These are phyloP conservation scores for Aromia moschata DNA, from an alignment of 2,888 invertebrate species.

Conservation along the genomic window DNA sequence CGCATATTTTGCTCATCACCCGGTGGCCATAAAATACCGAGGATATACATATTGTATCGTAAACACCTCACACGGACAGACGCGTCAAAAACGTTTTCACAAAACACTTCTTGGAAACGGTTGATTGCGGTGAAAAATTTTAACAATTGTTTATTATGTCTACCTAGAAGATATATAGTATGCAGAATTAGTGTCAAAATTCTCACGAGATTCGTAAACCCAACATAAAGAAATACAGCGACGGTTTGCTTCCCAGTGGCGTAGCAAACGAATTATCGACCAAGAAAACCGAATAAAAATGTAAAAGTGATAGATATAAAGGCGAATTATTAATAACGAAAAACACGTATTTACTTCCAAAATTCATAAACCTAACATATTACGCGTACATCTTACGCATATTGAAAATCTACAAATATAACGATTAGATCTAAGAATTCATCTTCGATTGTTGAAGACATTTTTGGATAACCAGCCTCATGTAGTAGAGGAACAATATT, in stretches of 20 bases:
- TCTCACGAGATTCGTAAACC: neutral
- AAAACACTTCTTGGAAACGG: conserved; percentile 5
- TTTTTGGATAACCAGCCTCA: too few relatives aligned
- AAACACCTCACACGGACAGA: conserved; percentile 7
- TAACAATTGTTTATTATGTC: conserved; percentile 8
- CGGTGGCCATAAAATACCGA: neutral
- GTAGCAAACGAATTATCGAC: neutral
- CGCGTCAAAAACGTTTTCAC: neutral
- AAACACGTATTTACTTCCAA: too few relatives aligned
- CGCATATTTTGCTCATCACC: neutral
- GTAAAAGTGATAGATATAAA: too few relatives aligned
- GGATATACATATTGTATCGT: conserved; percentile 1
- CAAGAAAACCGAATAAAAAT: too few relatives aligned
- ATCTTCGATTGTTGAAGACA: too few relatives aligned
- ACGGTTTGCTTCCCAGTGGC: neutral
- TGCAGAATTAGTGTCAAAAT: conserved; percentile 13
- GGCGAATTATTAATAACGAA: too few relatives aligned
- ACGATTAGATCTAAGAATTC: too few relatives aligned
- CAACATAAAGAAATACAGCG: neutral
- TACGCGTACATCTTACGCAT: too few relatives aligned
- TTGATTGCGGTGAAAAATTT: neutral
- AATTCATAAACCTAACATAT: too few relatives aligned
- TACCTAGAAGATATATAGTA: neutral
- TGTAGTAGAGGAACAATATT: too few relatives aligned
- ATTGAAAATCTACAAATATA: too few relatives aligned